A percentile compares a stretch with the other conserved stretches of the same genome.
phyloP scores from a whole-genome alignment of 2,888 invertebrate genomes.

The Pegoplata infirma region DNA sequence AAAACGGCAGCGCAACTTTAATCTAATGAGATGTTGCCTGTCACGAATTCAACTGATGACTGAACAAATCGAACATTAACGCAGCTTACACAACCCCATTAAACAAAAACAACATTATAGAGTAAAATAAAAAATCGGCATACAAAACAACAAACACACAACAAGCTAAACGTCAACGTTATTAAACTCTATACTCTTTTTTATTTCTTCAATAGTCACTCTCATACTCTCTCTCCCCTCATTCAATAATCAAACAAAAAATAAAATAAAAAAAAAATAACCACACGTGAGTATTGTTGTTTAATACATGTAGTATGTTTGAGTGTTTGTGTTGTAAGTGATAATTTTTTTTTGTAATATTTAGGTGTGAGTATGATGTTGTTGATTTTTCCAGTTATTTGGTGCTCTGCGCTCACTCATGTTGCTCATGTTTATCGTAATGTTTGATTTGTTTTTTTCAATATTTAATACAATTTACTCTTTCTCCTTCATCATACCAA shows the following conservation, averaged over 20 bases:
- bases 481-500: conserved; percentile 14
- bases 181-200: conserved; percentile 47
- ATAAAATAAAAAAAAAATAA: conserved; percentile 15
- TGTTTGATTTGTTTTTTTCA: conserved; percentile 62
- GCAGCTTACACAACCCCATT: conserved; percentile 76
- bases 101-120: conserved; percentile 63
- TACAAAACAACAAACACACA: conserved; percentile 44
- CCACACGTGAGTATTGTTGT: conserved; percentile 59
- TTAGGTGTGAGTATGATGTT: conserved; percentile 36
- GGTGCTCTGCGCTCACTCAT: conserved; percentile 56
- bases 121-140: conserved; percentile 38
- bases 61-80: conserved; percentile 77
- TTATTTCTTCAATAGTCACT: conserved; percentile 46
- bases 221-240: conserved; percentile 47
- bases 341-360: conserved; percentile 21
- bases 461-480: conserved; percentile 35
- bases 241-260: conserved; percentile 40
- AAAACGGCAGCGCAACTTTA: conserved; percentile 72
- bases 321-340: conserved; percentile 37
- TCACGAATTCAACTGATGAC: conserved; percentile 79
- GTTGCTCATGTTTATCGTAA: conserved; percentile 55
- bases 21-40: conserved; percentile 77
- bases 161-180: conserved; percentile 20
- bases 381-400: conserved; percentile 14
- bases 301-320: conserved; percentile 22